Base-by-base conservation (phyloP, 2,888 invertebrate species). In the Cyclophora punctaria region DNA sequence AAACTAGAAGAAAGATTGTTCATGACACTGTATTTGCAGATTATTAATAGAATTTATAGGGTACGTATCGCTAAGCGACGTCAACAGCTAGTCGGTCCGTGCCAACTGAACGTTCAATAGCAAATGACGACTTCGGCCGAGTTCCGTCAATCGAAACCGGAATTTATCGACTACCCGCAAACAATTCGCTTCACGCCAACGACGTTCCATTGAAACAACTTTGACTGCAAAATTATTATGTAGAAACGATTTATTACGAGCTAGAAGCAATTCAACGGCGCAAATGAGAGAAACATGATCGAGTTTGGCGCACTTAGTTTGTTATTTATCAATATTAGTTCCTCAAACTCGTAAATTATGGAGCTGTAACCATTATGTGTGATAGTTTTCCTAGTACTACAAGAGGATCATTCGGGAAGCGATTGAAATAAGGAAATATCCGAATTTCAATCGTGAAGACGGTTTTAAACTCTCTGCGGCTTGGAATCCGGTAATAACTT, bases 91-190 rank as follows among this genome's bases (percentile, higher is more conserved):
- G 20, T 20, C 20, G 55, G 62, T 67, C 58, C 57, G 60, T 56
- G 42, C 57, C 53, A 46, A 47, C 50, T 62, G 60, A 69, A 58
- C 52, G 58, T 54, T 73, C 67, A 73, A 73, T 70, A 68, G 67
- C 66, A 64, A 73, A 73, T 73, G 72, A 71, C 67, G 64, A 55
- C 60, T 57, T 56, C 65, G 73, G 62, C 73, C 73, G 72, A 69
- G 71, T 69, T 73, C 69, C 71, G 77, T 75, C 77, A 75, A 66
- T 64, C 59, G 50, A 63, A 58, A 73, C 69, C 74, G 72, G 75
- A 73, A 75, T 78, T 71, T 75, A 76, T 77, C 67, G 75, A 76
- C 76, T 77, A 78, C 73, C 76, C 73, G 69, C 74, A 67, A 67
- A 75, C 73, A 70, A 75, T 75, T 69, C 72, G 56, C 67, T 58